Evolutionary conservation across 92 coral and sea anemone genomes (phyloP).

Genomic region (Blastomussa wellsi): DNA sequence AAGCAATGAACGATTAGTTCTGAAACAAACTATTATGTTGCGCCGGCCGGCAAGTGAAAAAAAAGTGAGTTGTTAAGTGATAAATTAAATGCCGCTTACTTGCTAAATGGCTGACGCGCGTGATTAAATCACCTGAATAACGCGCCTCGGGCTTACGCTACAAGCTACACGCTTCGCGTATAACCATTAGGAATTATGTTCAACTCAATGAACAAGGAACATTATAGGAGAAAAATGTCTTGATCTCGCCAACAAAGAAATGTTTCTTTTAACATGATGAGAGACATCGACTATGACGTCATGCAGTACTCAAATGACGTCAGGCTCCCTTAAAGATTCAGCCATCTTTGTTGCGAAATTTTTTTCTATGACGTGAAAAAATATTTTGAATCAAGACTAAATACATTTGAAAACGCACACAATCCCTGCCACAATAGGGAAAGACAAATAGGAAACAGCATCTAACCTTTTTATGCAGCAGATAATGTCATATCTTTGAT

Average conservation of each 20-base stretch:
- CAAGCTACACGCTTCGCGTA: not conserved
- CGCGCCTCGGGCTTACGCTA: no score
- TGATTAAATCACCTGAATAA: no score
- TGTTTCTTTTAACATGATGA: no score
- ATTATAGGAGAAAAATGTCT: no score
- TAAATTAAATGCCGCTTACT: no score
- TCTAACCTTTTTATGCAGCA: constrained; percentile 87
- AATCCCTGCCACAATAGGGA: no score
- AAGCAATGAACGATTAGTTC: not conserved
- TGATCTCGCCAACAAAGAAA: no score
- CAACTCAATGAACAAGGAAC: no score
- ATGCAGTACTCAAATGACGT: not conserved
- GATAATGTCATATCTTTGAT: constrained; percentile 78
- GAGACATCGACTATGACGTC: not conserved
- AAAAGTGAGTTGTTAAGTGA: no score
- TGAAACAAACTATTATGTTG: not conserved
- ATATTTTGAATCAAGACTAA: not conserved
- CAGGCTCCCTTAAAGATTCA: not conserved
- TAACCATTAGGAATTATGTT: not conserved
- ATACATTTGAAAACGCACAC: not conserved
- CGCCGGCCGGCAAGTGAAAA: not conserved
- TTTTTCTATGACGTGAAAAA: no score
- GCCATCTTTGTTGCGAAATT: not conserved
- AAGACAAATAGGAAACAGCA: not conserved
- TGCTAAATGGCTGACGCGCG: no score